These are phyloP conservation scores for Amazona vittata DNA, from an alignment of 2,113 vertebrate genomes.

Conservation along the genomic window DNA sequence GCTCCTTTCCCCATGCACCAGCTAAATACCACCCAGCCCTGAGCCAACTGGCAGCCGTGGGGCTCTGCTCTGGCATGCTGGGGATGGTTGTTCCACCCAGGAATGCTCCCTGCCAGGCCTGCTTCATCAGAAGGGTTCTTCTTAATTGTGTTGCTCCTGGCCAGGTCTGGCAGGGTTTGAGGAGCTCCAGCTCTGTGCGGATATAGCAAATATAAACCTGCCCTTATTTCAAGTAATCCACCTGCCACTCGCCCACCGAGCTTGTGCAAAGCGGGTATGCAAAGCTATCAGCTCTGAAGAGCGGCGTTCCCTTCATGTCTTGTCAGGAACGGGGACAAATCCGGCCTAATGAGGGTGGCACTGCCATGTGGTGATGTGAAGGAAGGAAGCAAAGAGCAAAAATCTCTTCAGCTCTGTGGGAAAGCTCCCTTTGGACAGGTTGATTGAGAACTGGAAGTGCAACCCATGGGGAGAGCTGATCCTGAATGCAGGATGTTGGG, in stretches of 20 bases:
- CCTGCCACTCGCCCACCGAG: not conserved
- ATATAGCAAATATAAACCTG: not conserved
- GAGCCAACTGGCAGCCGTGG: conserved; percentile 3
- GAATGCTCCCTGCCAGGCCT: not conserved
- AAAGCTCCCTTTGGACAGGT: not conserved
- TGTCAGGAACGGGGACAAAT: conserved; percentile 7
- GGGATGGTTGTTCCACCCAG: not conserved
- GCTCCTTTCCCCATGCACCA: conserved; percentile 19
- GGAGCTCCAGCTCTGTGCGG: not conserved
- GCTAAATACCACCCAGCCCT: not conserved
- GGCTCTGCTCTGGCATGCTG: not conserved
- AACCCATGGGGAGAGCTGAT: not conserved
- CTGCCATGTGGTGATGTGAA: conserved; percentile 7
- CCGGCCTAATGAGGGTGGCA: conserved; percentile 32
- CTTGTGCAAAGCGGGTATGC: not conserved
- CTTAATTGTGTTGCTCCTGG: not conserved
- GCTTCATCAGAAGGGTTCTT: not conserved
- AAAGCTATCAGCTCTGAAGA: not conserved
- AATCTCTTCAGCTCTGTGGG: not conserved
- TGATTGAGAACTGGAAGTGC: not conserved
- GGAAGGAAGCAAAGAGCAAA: not conserved
- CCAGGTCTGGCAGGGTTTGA: not conserved
- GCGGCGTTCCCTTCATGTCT: not conserved
- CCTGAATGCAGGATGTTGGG: conserved; percentile 13
- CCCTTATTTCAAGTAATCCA: conserved; percentile 53